Evolutionary conservation across 2,113 vertebrate genomes (phyloP), one percentile per base, ranked within the genome.

Genomic region (Neogobius melanostomus): DNA sequence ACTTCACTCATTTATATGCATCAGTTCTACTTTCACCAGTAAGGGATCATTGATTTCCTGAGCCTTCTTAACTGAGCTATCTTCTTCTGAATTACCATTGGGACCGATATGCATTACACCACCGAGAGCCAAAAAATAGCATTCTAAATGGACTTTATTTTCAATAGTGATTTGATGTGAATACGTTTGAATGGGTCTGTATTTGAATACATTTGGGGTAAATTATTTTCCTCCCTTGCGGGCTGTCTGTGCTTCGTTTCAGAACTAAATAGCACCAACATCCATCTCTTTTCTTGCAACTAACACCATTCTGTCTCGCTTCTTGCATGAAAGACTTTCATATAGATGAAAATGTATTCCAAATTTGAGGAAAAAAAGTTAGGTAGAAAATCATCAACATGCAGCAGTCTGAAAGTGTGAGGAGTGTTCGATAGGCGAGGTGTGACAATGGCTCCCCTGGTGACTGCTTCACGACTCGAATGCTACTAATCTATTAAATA

Each of bases 71-170:
- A 90, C 85, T 79, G 83, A 90, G 86, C 87, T 74, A 90, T 91
- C 86, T 91, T 90, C 85, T 90, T 82, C 77, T 84, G 85, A 90
- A 90, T 90, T 87, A 87, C 87, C 81, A 88, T 73, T 69, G 85
- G 84, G 84, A 85, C 82, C 63, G 64, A 80, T 83, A 75, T 80
- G 80, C 82, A 87, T 87, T 82, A 84, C 84, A 83, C 76, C 75
- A 56, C 80, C 7, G 86, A 85, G 74, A 78, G 73, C 73, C 7
- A 82, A 88, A 82, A 86, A 88, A 89, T 65, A 79, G 72, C 71
- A 77, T 76, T 90, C 83, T 86, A 88, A 89, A 88, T 79, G 63
- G 82, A 64, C 78, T 85, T 87, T 87, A 85, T 90, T 89, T 89
- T 88, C 90, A 82, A 74, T 56, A 78, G 76, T 79, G 78, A 87